Evolutionary conservation across 2,888 invertebrate genomes (phyloP).

Genomic region (Mythimna lalbum): DNA sequence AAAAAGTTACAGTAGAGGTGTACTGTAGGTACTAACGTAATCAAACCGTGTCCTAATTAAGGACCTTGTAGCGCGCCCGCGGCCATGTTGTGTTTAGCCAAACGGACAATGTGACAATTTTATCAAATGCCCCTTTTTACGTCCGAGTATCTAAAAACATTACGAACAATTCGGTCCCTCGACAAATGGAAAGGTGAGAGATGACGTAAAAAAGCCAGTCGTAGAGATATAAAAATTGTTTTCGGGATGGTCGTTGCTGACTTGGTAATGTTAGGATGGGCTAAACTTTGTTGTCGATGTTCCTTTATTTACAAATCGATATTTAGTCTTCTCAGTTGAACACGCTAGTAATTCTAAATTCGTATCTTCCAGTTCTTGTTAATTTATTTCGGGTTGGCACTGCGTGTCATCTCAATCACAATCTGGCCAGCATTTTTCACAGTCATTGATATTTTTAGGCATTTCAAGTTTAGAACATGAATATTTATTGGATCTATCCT

Average conservation of each 20-base stretch:
- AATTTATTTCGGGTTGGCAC: background rate
- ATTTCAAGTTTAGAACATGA: background rate
- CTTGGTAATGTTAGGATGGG: background rate
- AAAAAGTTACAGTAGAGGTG: conserved; percentile 32
- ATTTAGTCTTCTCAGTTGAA: background rate
- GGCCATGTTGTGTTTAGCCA: conserved; percentile 50
- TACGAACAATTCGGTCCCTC: conserved; percentile 28
- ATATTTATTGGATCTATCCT: background rate
- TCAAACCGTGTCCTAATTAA: conserved; percentile 66
- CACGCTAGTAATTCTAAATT: background rate
- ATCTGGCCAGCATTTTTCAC: background rate
- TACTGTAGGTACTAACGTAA: conserved; percentile 51
- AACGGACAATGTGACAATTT: conserved; percentile 62
- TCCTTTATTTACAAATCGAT: background rate
- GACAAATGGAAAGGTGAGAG: conserved; percentile 46
- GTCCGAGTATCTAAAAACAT: conserved; percentile 51
- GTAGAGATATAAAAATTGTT: conserved; percentile 14
- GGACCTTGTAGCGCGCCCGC: conserved; percentile 57
- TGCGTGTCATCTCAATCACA: background rate
- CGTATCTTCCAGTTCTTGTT: background rate
- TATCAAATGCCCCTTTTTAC: conserved; percentile 55
- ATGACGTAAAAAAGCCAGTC: conserved; percentile 39
- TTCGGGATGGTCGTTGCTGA: background rate
- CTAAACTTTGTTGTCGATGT: background rate
- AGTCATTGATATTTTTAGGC: too few species aligned